Conservation (phyloP, 92 coral and sea anemone genomes). For the Nematostella vectensis region DNA sequence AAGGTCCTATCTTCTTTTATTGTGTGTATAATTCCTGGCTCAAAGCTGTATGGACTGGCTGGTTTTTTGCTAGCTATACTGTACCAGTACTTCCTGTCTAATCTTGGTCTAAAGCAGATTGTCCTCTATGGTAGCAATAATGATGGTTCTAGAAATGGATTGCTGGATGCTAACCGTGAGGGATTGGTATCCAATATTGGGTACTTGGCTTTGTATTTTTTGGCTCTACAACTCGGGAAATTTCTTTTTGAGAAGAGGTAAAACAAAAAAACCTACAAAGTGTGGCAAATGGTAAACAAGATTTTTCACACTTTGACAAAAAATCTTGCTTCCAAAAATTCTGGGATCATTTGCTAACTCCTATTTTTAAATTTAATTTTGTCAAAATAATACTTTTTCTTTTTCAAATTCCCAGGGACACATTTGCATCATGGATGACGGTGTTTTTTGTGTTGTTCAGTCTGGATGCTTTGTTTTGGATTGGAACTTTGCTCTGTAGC, state of each 20-base stretch:
- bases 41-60: slow-evolving; percentile 40
- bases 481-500: slow-evolving; percentile 20
- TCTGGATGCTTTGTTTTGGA: slow-evolving; percentile 46
- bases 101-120: slow-evolving; percentile 51
- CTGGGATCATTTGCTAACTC: no score
- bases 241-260: slow-evolving; percentile 68
- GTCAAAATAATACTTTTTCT: no score
- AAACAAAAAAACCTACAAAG: no score
- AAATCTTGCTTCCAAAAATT: background rate
- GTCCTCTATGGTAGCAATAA: slow-evolving; percentile 64
- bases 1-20: slow-evolving; percentile 71
- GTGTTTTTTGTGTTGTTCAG: slow-evolving; percentile 29
- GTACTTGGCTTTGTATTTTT: slow-evolving; percentile 71
- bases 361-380: no score
- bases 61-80: slow-evolving; percentile 47
- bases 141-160: slow-evolving; percentile 57
- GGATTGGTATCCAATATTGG: slow-evolving; percentile 82
- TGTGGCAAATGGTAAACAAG: background rate
- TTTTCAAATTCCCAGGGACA: no score
- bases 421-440: slow-evolving; percentile 40
- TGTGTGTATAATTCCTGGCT: slow-evolving; percentile 31
- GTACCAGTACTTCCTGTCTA: slow-evolving; percentile 56
- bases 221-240: slow-evolving; percentile 72
- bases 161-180: slow-evolving; percentile 90
- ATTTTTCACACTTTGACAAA: background rate